Percentiles rank a stretch among this genome's conserved stretches.
These are phyloP conservation scores for Macrophya alboannulata DNA, from an alignment of 2,888 invertebrate species.

Conservation along the genomic window DNA sequence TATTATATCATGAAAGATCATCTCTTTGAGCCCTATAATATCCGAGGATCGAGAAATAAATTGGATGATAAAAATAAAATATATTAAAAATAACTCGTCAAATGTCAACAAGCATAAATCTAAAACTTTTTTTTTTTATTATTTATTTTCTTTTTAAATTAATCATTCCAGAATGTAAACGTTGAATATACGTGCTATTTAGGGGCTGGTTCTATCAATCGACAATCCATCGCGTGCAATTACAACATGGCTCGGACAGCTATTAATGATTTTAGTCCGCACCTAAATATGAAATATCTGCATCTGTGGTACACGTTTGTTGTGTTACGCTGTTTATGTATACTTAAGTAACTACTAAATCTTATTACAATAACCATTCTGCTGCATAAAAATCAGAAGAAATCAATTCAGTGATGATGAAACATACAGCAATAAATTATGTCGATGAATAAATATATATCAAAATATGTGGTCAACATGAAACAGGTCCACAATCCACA, in stretches of 20 bases:
- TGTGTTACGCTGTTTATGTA: conserved; percentile 59
- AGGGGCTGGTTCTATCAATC: conserved; percentile 28
- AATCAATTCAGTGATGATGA: conserved; percentile 65
- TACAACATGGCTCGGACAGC: conserved; percentile 48
- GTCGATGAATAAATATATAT: conserved; percentile 75
- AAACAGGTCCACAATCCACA: conserved; percentile 71
- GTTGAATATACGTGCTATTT: conserved; percentile 45
- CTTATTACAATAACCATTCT: conserved; percentile 66
- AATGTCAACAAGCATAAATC: conserved; percentile 34
- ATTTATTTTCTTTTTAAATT: not conserved
- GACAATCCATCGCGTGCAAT: conserved; percentile 50
- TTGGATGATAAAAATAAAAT: conserved; percentile 8
- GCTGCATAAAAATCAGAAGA: conserved; percentile 64
- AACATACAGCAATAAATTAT: conserved; percentile 78
- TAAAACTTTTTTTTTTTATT: not conserved
- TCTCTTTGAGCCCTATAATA: not conserved
- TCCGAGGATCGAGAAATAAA: conserved; percentile 29
- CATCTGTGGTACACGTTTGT: conserved; percentile 62
- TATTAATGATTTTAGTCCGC: conserved; percentile 31
- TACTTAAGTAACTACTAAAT: conserved; percentile 71
- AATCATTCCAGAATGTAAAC: conserved; percentile 24
- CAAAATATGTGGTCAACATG: conserved; percentile 73
- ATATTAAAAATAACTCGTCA: conserved; percentile 31
- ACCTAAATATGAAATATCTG: conserved; percentile 57
- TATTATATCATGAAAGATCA: conserved; percentile 43